Percentiles rank a stretch among this genome's conserved stretches.
These are phyloP conservation scores for Calliopsis andreniformis DNA, from an alignment of 1,140 invertebrate genomes.

Conservation along the genomic window DNA sequence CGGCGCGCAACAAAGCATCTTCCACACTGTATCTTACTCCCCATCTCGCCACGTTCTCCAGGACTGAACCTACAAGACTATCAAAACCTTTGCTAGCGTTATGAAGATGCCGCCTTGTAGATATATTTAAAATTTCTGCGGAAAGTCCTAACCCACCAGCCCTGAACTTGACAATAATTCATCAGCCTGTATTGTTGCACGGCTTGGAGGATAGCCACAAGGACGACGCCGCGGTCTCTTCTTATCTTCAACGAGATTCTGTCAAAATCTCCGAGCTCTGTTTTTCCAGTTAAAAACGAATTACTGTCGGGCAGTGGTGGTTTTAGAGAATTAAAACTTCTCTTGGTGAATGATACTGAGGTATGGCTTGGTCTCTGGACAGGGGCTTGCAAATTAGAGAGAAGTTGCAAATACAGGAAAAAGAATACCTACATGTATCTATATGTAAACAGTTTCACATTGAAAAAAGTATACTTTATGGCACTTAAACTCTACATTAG, in stretches of 20 bases:
- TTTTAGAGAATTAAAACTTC: too few relatives aligned
- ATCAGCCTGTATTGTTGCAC: constrained; percentile 50
- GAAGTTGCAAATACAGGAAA: too few relatives aligned
- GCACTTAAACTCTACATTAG: too few relatives aligned
- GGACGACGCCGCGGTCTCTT: constrained; percentile 12
- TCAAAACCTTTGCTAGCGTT: constrained; percentile 63
- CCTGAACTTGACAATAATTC: constrained; percentile 51
- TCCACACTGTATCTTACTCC: constrained; percentile 58
- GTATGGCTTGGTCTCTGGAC: too few relatives aligned
- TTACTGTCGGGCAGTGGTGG: constrained; percentile 15
- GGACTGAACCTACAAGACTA: constrained; percentile 62
- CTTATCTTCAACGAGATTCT: constrained; percentile 34
- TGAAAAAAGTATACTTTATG: too few relatives aligned
- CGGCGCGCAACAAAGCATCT: constrained; percentile 57
- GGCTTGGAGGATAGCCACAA: background rate
- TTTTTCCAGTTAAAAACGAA: background rate
- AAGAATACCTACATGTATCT: too few relatives aligned
- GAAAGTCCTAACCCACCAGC: constrained; percentile 47
- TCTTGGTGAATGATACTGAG: too few relatives aligned
- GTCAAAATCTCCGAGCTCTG: constrained; percentile 36
- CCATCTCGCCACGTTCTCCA: constrained; percentile 60
- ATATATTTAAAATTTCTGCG: constrained; percentile 56
- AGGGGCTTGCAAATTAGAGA: too few relatives aligned
- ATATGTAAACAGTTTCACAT: too few relatives aligned
- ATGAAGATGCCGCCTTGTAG: constrained; percentile 64